Evolutionary conservation across 2,888 invertebrate species (phyloP).

Genomic region (Diadegma fenestrale): DNA sequence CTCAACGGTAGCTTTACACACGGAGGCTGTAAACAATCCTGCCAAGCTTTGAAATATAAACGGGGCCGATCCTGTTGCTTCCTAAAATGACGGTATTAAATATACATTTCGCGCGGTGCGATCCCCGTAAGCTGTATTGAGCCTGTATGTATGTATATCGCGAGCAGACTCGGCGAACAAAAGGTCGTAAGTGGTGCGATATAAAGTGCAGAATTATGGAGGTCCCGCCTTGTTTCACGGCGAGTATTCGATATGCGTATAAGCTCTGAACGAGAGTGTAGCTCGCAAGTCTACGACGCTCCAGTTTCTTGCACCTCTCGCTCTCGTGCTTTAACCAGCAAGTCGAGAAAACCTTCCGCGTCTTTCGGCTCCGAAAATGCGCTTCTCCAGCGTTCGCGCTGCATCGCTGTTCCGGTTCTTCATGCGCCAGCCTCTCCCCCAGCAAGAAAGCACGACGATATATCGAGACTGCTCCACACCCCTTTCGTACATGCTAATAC

Average conservation of each 20-base stretch:
- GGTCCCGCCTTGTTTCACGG: neutral
- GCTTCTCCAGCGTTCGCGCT: slow-evolving; percentile 6
- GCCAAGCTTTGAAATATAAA: slow-evolving; percentile 77
- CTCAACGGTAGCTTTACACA: slow-evolving; percentile 40
- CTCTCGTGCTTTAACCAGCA: slow-evolving; percentile 5
- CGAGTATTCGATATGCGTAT: slow-evolving; percentile 5
- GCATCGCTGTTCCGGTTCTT: neutral
- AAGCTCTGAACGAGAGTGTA: slow-evolving; percentile 42
- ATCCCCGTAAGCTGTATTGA: slow-evolving; percentile 18
- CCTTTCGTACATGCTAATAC: neutral
- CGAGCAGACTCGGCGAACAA: neutral
- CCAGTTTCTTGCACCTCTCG: slow-evolving; percentile 37
- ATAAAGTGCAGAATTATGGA: neutral
- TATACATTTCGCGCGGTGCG: slow-evolving; percentile 77
- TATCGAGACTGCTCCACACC: neutral
- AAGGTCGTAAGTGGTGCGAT: slow-evolving; percentile 43
- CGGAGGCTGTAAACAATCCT: slow-evolving; percentile 75
- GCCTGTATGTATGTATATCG: slow-evolving; percentile 29
- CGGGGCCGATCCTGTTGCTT: slow-evolving; percentile 71
- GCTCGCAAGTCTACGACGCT: slow-evolving; percentile 37
- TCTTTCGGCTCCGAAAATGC: slow-evolving; percentile 23
- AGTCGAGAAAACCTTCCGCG: slow-evolving; percentile 8
- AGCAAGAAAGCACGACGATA: neutral
- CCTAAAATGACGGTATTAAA: slow-evolving; percentile 80
- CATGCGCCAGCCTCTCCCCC: neutral